These are phyloP conservation scores for Sterna hirundo DNA, from an alignment of 2,113 vertebrate genomes.

Conservation along the genomic window DNA sequence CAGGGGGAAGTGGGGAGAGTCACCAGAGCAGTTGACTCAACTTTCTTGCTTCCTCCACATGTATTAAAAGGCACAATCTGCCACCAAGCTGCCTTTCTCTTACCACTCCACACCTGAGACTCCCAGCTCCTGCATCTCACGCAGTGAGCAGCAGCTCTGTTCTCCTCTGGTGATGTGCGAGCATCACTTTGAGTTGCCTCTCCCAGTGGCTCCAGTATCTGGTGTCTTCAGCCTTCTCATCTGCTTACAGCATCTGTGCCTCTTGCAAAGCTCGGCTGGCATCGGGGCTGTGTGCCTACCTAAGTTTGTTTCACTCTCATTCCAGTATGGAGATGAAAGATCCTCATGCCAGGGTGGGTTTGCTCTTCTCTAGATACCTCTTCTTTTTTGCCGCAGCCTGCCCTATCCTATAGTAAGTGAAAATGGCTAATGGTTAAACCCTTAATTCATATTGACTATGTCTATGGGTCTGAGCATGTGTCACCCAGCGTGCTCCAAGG, in stretches of 20 bases:
- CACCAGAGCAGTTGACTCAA: not conserved
- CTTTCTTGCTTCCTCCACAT: not conserved
- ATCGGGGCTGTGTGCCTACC: not conserved
- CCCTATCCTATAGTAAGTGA: not conserved
- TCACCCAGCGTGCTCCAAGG: not conserved
- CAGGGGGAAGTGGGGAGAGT: not conserved
- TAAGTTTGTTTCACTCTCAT: not conserved
- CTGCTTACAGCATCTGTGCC: not conserved
- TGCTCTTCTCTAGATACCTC: not conserved
- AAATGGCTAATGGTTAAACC: not conserved
- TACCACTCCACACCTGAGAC: not conserved
- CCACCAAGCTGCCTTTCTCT: not conserved
- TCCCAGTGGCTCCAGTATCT: not conserved
- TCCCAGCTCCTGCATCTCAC: not conserved
- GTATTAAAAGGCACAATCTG: not conserved
- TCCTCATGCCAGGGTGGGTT: not conserved
- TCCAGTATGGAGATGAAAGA: not conserved
- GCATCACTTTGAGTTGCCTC: not conserved
- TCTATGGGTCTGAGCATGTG: not conserved
- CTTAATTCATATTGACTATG: not conserved
- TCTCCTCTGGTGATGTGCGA: not conserved
- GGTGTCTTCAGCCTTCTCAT: not conserved
- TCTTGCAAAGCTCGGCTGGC: not conserved
- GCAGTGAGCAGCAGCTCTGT: not conserved
- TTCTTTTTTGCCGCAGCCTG: not conserved